These are phyloP conservation scores for Seira ritae DNA, from an alignment of 2,888 invertebrate genomes.

Conservation along the genomic window DNA sequence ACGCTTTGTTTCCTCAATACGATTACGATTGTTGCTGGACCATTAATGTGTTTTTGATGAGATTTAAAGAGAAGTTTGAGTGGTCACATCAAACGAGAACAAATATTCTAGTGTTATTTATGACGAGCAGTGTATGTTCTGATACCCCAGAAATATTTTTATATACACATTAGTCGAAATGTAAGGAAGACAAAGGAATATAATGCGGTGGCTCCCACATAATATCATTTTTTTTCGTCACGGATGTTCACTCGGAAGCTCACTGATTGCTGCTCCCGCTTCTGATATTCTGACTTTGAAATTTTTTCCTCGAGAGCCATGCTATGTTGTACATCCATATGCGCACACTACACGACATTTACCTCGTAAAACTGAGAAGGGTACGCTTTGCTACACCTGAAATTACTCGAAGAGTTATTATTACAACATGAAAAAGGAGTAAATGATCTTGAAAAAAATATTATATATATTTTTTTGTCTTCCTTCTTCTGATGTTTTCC, in stretches of 20 bases:
- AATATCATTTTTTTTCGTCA: constrained; percentile 57
- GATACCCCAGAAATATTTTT: background rate
- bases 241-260: constrained; percentile 65
- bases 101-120: constrained; percentile 36
- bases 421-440: constrained; percentile 6
- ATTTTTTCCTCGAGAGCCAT: constrained; percentile 1
- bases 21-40: constrained; percentile 52
- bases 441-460: background rate
- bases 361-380: constrained; percentile 22
- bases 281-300: no score
- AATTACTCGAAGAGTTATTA: constrained; percentile 22
- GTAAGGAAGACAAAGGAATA: background rate
- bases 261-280: constrained; percentile 38
- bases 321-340: background rate
- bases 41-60: constrained; percentile 74
- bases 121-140: background rate
- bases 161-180: background rate
- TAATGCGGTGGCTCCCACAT: constrained; percentile 44
- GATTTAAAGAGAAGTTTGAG: constrained; percentile 72
- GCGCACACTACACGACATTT: constrained; percentile 23
- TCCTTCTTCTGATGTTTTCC: background rate
- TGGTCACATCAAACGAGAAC: constrained; percentile 41
- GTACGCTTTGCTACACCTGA: constrained; percentile 23
- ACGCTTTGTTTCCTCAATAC: constrained; percentile 21
- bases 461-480: constrained; percentile 5